Base-by-base conservation (phyloP, 2,113 vertebrate genomes). In the Colossoma macropomum region DNA sequence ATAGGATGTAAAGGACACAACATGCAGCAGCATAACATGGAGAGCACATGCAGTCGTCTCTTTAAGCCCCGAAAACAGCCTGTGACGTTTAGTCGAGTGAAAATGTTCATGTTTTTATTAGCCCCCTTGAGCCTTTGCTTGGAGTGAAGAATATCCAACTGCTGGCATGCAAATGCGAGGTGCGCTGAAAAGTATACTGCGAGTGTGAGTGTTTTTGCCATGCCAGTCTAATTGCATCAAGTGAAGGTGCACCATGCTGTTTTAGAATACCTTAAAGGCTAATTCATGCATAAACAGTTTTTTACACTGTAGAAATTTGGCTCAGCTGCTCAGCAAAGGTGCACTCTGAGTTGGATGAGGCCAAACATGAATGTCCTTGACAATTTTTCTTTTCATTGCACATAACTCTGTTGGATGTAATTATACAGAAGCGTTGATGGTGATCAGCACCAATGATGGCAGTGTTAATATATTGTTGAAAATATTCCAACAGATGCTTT, bases 401-500 rank as follows among this genome's bases (percentile, higher is more conserved):
- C 32, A 68, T 48, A 30, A 28, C 54, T 68, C 77, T 21, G 77
- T 60, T 73, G 78, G 68, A 62, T 60, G 56, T 62, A 48, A 50
- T 60, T 81, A 62, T 71, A 45, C 17, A 27, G 21, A 32, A 30
- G 69, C 48, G 68, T 62, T 80, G 45, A 68, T 52, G 38, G 54
- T 48, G 59, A 48, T 80, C 68, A 62, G 38, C 79, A 28, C 52
- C 62, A 68, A 66, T 54, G 41, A 74, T 0, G 48, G 23, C 17
- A 62, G 78, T 72, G 56, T 32, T 60, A n/a, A 81, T 11, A 56
- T 59, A 63, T 25, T 60, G 52, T 48, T 45, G 2, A 75, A 38
- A 54, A 38, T 34, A 10, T 60, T 75, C 27, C 30, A 73, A 73
- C 56, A 28, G 82, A 85, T 87, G 79, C 68, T 84, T 68, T 85